Conservation (phyloP, 2,888 invertebrate genomes). For the Melinopterus prodromus region DNA sequence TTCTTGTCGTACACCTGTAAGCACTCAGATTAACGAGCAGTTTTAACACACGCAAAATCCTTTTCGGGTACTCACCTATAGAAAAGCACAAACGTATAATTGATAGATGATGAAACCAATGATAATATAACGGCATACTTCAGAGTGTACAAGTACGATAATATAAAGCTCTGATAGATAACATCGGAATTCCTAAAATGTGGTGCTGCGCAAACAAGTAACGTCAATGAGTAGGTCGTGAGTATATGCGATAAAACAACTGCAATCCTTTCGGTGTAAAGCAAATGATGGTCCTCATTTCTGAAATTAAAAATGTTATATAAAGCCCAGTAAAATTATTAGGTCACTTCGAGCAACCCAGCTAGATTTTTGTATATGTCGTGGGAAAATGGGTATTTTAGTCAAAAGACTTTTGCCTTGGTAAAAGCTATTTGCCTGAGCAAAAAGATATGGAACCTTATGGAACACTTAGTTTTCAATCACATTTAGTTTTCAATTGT, state of each 20-base stretch:
- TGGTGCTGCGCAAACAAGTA: conserved; percentile 40
- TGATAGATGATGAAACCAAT: conserved; percentile 37
- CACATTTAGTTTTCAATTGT: no score
- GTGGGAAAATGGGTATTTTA: no score
- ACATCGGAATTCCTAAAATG: conserved; percentile 38
- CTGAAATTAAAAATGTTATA: conserved; percentile 30
- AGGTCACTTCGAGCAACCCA: no score
- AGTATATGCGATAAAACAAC: conserved; percentile 42
- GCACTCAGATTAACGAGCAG: neutral
- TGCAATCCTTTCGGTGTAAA: conserved; percentile 40
- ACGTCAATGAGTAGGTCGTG: conserved; percentile 36
- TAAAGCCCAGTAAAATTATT: no score
- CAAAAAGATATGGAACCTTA: no score
- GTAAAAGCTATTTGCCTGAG: no score
- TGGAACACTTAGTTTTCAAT: no score
- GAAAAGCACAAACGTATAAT: conserved; percentile 36
- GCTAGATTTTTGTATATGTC: no score
- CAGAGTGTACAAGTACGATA: conserved; percentile 21
- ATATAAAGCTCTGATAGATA: conserved; percentile 37
- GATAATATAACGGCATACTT: conserved; percentile 31
- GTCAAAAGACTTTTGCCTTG: no score
- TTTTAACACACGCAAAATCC: neutral
- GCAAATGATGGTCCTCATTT: conserved; percentile 37
- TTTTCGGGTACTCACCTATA: conserved; percentile 37
- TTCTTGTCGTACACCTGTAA: conserved; percentile 19